Percentiles rank a stretch among this genome's conserved stretches.
These are phyloP conservation scores for Mus spretus DNA, from an alignment of 2,797 vertebrate genomes.

Conservation along the genomic window DNA sequence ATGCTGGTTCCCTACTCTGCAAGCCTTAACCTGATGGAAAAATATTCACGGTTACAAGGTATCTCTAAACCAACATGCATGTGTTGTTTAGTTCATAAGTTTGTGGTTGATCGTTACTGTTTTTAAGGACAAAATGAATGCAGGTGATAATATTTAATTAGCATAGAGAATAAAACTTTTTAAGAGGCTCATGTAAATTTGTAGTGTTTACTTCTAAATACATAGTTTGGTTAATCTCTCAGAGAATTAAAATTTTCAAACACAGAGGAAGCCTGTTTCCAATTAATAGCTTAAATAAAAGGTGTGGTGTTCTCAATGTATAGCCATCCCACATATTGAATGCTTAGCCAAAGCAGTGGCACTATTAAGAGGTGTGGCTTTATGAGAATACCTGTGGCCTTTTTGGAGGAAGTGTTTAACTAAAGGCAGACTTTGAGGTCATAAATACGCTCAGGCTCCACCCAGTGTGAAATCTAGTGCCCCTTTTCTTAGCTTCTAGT, in stretches of 20 bases:
- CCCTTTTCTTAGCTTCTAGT: too few relatives aligned
- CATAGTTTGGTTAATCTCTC: slow-evolving; percentile 7
- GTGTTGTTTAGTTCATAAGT: neutral
- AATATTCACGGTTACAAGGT: slow-evolving; percentile 39
- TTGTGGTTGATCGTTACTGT: neutral
- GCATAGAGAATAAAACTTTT: neutral
- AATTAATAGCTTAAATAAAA: slow-evolving; percentile 57
- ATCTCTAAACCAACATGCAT: neutral
- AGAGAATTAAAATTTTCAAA: slow-evolving; percentile 51
- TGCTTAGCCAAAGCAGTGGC: too few relatives aligned
- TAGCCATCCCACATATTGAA: too few relatives aligned
- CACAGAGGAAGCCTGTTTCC: neutral
- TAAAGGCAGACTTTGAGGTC: too few relatives aligned
- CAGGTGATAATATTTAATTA: too few relatives aligned
- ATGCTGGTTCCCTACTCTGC: neutral
- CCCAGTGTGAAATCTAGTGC: too few relatives aligned
- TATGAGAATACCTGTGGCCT: too few relatives aligned
- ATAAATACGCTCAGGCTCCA: too few relatives aligned
- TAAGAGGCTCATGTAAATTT: neutral
- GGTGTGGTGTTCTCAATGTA: neutral
- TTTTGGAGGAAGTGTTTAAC: too few relatives aligned
- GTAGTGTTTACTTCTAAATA: neutral
- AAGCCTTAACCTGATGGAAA: neutral
- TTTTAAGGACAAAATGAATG: neutral
- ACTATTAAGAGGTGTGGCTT: too few relatives aligned